Evolutionary conservation across 2,797 vertebrate genomes (phyloP).

Genomic region (Margarornis squamiger): DNA sequence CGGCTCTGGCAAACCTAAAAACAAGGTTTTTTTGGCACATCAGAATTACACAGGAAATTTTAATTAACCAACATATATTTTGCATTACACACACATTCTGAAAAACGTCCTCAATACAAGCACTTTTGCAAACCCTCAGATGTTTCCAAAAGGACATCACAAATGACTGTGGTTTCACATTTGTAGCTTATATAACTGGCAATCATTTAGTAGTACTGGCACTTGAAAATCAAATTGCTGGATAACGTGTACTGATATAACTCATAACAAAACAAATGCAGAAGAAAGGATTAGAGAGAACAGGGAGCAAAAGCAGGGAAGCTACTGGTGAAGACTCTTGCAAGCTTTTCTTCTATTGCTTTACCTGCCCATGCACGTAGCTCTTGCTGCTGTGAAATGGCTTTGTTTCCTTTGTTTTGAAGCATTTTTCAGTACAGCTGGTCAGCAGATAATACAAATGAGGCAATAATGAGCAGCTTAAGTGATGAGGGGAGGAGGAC

Average conservation of each 20-base stretch:
- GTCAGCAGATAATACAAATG: background rate
- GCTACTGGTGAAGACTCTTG: background rate
- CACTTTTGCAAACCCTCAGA: background rate
- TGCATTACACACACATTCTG: background rate
- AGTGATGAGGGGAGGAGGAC: background rate
- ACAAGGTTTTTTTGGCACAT: background rate
- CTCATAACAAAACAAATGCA: background rate
- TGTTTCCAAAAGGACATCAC: background rate
- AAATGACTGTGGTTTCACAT: background rate
- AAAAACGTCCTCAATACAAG: background rate
- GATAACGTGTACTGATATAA: background rate
- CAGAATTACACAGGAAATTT: background rate
- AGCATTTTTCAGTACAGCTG: background rate
- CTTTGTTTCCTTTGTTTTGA: background rate
- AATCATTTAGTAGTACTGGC: background rate
- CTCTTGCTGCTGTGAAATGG: background rate
- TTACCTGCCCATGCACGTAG: fast-evolving
- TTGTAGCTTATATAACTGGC: background rate
- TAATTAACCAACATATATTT: background rate
- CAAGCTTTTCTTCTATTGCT: background rate
- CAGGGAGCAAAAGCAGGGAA: background rate
- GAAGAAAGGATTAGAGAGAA: background rate
- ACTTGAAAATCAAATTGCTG: background rate
- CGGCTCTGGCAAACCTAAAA: slow-evolving; percentile 89
- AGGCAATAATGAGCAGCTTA: background rate